Evolutionary conservation across 2,888 invertebrate species (phyloP).

Genomic region (Stomorhina lunata): DNA sequence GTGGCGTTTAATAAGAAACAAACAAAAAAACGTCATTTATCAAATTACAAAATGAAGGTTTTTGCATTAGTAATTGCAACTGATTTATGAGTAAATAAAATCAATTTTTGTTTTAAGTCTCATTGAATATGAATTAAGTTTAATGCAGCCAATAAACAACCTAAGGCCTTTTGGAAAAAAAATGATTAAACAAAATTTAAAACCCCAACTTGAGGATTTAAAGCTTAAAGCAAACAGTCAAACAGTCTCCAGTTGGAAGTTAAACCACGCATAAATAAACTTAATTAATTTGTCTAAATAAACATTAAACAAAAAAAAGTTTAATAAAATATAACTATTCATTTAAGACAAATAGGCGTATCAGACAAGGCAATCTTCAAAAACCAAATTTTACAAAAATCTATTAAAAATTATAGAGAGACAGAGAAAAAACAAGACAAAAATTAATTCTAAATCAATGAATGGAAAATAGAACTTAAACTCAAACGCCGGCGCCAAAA

Average conservation of each 20-base stretch:
- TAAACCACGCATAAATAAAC: slow-evolving; percentile 47
- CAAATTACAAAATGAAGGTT: slow-evolving; percentile 51
- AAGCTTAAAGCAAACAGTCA: background rate
- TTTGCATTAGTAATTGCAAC: slow-evolving; percentile 4
- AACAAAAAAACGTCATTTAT: slow-evolving; percentile 32
- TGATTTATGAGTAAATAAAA: slow-evolving; percentile 51
- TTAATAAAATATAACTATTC: background rate
- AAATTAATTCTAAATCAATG: slow-evolving; percentile 9
- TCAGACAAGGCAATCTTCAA: slow-evolving; percentile 62
- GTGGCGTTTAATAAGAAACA: slow-evolving; percentile 43
- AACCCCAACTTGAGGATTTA: too few relatives aligned
- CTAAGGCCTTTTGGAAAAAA: slow-evolving; percentile 23
- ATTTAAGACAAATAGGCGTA: slow-evolving; percentile 60
- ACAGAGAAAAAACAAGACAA: background rate
- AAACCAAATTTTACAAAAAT: slow-evolving; percentile 20
- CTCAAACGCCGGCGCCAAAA: slow-evolving; percentile 59
- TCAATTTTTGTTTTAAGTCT: slow-evolving; percentile 21
- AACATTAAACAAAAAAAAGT: background rate
- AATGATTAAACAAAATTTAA: slow-evolving; percentile 7
- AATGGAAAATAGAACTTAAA: slow-evolving; percentile 17
- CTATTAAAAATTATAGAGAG: background rate
- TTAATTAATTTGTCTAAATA: slow-evolving; percentile 48
- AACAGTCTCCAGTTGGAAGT: slow-evolving; percentile 1
- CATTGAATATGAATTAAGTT: slow-evolving; percentile 24
- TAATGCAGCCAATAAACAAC: slow-evolving; percentile 33